Percentiles rank a stretch among this genome's conserved stretches.
Evolutionary conservation across 1,140 invertebrate species (phyloP).

Genomic region (Maconellicoccus hirsutus): DNA sequence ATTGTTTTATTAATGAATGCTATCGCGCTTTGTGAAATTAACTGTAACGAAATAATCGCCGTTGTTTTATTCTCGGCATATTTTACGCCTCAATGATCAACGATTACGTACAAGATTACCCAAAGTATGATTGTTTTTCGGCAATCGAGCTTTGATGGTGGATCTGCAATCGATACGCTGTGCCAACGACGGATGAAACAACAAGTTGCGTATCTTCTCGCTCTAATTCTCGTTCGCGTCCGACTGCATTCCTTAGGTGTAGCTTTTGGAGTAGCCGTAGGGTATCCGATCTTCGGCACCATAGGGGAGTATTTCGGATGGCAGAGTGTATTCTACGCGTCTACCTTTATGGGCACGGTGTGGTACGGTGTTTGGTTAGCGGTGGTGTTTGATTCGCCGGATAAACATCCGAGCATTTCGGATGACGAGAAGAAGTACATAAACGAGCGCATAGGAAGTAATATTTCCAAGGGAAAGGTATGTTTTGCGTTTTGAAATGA

Average conservation of each 20-base stretch:
- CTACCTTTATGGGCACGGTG: conserved; percentile 48
- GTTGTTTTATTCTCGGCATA: too few species aligned
- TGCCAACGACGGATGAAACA: not conserved
- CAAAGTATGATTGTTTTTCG: not conserved
- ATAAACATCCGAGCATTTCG: conserved; percentile 63
- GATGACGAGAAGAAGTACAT: conserved; percentile 51
- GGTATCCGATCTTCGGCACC: conserved; percentile 54
- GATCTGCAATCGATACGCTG: not conserved
- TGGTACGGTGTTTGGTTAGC: conserved; percentile 70
- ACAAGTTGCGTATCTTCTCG: not conserved
- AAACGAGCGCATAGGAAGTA: conserved; percentile 12
- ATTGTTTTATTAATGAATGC: too few species aligned
- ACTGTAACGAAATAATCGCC: too few species aligned
- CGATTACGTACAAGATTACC: too few species aligned
- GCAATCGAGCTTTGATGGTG: not conserved
- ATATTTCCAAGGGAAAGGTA: not conserved
- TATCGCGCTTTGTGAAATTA: too few species aligned
- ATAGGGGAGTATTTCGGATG: conserved; percentile 53
- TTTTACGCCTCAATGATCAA: too few species aligned
- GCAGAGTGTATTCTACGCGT: conserved; percentile 62
- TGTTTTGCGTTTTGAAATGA: not conserved
- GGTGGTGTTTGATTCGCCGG: conserved; percentile 63
- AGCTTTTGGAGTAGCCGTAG: conserved; percentile 54
- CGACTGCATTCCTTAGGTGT: conserved; percentile 37
- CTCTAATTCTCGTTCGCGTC: not conserved